Base-by-base conservation (phyloP, 2,797 vertebrate species). In the Lacerta agilis region DNA sequence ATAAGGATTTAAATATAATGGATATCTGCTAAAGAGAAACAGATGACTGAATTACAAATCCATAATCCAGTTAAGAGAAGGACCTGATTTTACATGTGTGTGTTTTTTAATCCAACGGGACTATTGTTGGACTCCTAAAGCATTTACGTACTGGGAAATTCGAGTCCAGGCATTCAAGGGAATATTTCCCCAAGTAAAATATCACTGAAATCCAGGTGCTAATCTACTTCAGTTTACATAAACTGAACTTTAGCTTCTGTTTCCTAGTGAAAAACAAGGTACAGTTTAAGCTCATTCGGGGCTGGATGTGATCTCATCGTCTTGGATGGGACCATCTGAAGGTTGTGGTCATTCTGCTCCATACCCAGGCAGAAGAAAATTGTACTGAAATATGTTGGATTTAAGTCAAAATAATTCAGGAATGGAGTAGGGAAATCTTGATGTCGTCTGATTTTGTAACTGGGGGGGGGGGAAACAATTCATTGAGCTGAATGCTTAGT, bases 11-110 rank as follows among this genome's bases (percentile, higher is more conserved):
- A 1, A 43, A 82, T 77, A 58, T 45, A 84, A 41, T 69, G 0
- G 3, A 10, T 1, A 7, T 55, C 45, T 87, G 79, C 83, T 67
- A 67, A 79, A 29, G 36, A 72, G 87, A 92, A 87, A 73, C 29
- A 41, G 0, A 41, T 1, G 0, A n/a, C 13, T 33, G 27, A 55
- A 67, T 23, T 3, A 38, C 9, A 67, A 55, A 55, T 69, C 23
- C 36, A 33, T 20, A 73, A 36, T 4, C 10, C 33, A 71, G 27
- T 87, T 67, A 38, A 55, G 49, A n/a, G 25, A 9, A 66, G 8
- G 8, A 23, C 33, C 38, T 27, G 61, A 25, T 82, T 87, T 43
- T 69, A 49, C 10, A 11, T 13, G 13, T 69, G 38, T 75, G 64
- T 33, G 1, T 33, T 27, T 9, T 6, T 23, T 55, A 18, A 29